Percentiles rank a stretch among this genome's conserved stretches.
These are phyloP conservation scores for Harpagus bidentatus DNA, from an alignment of 2,113 vertebrate species.

Conservation along the genomic window DNA sequence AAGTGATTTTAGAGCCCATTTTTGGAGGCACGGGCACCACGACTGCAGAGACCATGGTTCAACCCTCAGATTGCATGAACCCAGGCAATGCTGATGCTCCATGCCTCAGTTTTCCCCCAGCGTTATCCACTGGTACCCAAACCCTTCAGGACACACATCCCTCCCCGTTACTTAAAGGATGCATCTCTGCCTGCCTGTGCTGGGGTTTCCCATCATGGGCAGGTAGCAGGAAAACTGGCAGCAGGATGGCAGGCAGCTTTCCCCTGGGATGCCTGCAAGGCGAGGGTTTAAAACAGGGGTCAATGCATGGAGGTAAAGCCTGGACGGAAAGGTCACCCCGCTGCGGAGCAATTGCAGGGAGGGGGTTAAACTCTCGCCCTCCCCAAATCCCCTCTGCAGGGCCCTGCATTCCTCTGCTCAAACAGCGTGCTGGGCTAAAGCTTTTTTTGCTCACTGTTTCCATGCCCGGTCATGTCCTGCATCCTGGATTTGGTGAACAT, in stretches of 20 bases:
- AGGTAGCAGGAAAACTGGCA: background rate
- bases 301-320: fast-evolving
- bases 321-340: fast-evolving
- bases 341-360: background rate
- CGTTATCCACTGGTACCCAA: fast-evolving
- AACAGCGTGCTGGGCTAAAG: background rate
- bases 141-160: background rate
- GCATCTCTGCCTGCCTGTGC: fast-evolving
- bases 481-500: background rate
- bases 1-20: background rate
- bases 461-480: background rate
- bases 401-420: slow-evolving; percentile 13
- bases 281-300: background rate
- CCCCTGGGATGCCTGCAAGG: fast-evolving
- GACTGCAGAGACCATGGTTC: fast-evolving
- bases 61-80: no score
- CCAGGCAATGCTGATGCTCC: fast-evolving
- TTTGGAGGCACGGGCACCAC: fast-evolving
- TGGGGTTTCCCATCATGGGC: background rate
- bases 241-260: background rate
- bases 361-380: background rate
- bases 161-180: background rate
- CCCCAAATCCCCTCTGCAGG: background rate
- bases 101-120: background rate
- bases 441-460: background rate